Evolutionary conservation across 2,113 vertebrate species (phyloP).

Genomic region (Phrynosoma blainvillii): DNA sequence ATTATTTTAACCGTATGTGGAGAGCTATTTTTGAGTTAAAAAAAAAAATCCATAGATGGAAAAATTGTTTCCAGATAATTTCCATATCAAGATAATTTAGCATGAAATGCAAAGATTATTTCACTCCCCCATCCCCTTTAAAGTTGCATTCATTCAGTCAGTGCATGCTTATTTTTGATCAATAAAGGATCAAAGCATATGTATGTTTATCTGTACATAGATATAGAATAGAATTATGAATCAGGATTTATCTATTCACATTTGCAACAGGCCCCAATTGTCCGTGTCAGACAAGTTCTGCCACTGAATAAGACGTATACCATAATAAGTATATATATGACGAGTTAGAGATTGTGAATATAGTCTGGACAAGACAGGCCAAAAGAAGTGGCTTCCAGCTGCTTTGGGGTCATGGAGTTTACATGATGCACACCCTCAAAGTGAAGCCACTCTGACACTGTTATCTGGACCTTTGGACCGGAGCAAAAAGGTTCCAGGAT

Average conservation of each 20-base stretch:
- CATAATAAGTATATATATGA: background rate
- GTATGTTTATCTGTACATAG: background rate
- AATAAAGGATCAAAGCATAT: background rate
- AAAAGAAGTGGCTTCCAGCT: no score
- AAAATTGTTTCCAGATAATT: slow-evolving; percentile 25
- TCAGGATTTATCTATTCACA: background rate
- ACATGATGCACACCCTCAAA: no score
- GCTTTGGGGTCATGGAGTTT: no score
- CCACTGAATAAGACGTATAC: background rate
- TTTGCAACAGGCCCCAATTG: background rate
- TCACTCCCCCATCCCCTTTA: background rate
- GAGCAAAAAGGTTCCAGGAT: no score
- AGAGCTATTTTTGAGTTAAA: slow-evolving; percentile 3
- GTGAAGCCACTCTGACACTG: no score
- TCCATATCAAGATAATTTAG: slow-evolving; percentile 12
- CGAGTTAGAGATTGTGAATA: background rate
- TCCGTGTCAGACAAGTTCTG: background rate
- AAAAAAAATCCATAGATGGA: background rate
- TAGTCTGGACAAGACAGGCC: background rate
- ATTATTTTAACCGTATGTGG: slow-evolving; percentile 5
- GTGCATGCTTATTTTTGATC: background rate
- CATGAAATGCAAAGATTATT: slow-evolving; percentile 13
- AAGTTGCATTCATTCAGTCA: background rate
- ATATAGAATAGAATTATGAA: background rate
- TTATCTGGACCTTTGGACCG: no score